Percentiles rank a stretch among this genome's conserved stretches.
Evolutionary conservation across 2,888 invertebrate species (phyloP).

Genomic region (Cantharis flavilabris): DNA sequence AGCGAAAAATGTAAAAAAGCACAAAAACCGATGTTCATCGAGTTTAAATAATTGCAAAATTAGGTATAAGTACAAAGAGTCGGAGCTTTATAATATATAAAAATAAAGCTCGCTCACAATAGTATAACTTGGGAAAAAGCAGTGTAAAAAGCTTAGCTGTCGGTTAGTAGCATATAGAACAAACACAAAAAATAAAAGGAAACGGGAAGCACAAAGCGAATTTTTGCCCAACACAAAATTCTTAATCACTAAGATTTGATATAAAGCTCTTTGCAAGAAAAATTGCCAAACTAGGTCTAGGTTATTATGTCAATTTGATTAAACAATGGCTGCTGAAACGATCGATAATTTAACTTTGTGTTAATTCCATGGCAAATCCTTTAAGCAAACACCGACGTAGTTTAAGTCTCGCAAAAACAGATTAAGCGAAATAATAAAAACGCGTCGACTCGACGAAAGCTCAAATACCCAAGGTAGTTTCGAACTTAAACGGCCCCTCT

Average conservation of each 20-base stretch:
- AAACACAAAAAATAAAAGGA: background rate
- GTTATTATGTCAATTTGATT: conserved; percentile 7
- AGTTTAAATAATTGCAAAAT: background rate
- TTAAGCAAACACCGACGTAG: background rate
- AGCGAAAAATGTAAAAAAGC: background rate
- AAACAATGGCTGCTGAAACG: conserved; percentile 4
- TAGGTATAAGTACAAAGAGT: background rate
- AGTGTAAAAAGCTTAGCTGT: background rate
- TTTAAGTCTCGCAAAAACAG: background rate
- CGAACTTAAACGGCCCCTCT: background rate
- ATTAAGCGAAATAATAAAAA: background rate
- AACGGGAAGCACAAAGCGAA: background rate
- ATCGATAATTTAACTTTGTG: background rate
- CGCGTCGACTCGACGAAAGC: background rate
- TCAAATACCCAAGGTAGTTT: background rate
- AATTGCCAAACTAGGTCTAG: conserved; percentile 4
- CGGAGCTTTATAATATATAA: background rate
- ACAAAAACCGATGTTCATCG: background rate
- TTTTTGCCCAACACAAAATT: background rate
- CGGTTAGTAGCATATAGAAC: background rate
- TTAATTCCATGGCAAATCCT: background rate
- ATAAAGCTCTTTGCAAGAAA: background rate
- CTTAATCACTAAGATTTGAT: background rate
- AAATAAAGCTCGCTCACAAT: background rate
- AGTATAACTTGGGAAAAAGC: background rate